Evolutionary conservation across 2,113 vertebrate genomes (phyloP).

Genomic region (Mustela lutreola): DNA sequence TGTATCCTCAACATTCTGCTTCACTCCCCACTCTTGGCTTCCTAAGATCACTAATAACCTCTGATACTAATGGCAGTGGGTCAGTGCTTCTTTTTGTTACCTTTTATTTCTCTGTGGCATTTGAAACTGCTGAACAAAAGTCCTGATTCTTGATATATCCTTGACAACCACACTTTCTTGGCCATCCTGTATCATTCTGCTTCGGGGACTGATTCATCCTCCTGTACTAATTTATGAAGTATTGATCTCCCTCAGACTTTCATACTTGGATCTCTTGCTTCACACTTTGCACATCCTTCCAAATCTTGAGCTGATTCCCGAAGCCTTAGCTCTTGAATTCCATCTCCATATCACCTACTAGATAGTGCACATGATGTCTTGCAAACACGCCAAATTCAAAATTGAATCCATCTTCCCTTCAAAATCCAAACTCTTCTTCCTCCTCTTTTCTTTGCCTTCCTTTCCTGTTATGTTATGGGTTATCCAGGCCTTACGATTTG

Average conservation of each 20-base stretch:
- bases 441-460: not conserved
- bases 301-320: not conserved
- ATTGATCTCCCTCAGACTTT: not conserved
- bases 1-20: not conserved
- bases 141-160: not conserved
- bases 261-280: not conserved
- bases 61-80: not conserved
- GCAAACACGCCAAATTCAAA: not conserved
- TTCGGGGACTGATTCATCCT: not conserved
- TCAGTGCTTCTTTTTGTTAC: not conserved
- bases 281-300: not conserved
- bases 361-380: not conserved
- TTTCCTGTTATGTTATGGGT: not conserved
- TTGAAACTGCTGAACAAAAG: not conserved
- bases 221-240: not conserved
- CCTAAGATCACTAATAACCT: not conserved
- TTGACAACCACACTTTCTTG: not conserved
- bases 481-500: not conserved
- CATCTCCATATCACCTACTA: not conserved
- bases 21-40: not conserved
- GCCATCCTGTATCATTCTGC: not conserved
- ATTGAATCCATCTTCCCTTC: not conserved
- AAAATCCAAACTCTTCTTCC: not conserved
- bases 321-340: not conserved
- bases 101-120: not conserved